Conservation (phyloP, 2,888 invertebrate genomes). For the Lasioglossum lativentre region DNA sequence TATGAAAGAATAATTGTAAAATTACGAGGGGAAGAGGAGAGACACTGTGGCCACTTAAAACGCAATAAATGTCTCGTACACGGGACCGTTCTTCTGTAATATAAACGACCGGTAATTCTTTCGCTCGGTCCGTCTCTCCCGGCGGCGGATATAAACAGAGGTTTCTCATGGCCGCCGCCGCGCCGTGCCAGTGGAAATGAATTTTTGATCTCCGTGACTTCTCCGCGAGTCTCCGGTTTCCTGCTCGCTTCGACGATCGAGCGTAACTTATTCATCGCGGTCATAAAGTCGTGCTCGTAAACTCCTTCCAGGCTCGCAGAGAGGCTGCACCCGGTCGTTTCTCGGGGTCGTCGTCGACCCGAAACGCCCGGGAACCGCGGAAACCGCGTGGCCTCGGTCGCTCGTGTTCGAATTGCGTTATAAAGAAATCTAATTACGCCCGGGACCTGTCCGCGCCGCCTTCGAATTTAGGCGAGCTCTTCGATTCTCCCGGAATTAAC, state of each 20-base stretch:
- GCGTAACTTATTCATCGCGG: constrained; percentile 72
- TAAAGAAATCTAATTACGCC: constrained; percentile 33
- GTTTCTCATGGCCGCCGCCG: background rate
- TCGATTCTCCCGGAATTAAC: background rate
- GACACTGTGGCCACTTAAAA: background rate
- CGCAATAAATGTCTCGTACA: background rate
- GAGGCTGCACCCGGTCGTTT: constrained; percentile 9
- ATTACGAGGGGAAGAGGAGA: background rate
- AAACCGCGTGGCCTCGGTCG: constrained; percentile 25
- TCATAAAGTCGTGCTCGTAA: constrained; percentile 72
- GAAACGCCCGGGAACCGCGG: constrained; percentile 15
- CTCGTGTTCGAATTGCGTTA: constrained; percentile 58
- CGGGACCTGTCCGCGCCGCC: background rate
- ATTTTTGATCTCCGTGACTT: constrained; percentile 67
- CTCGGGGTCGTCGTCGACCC: background rate
- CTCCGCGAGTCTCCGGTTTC: constrained; percentile 41
- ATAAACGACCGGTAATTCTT: constrained; percentile 27
- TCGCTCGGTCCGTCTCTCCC: background rate
- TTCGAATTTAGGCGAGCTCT: background rate
- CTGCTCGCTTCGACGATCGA: constrained; percentile 55
- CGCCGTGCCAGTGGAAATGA: constrained; percentile 63
- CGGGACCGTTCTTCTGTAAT: background rate
- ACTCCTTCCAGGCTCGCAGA: constrained; percentile 35
- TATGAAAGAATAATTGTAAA: background rate
- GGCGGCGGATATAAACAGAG: constrained; percentile 47